Base-by-base conservation (phyloP, 1,140 invertebrate species). In the Bombyx mandarina region DNA sequence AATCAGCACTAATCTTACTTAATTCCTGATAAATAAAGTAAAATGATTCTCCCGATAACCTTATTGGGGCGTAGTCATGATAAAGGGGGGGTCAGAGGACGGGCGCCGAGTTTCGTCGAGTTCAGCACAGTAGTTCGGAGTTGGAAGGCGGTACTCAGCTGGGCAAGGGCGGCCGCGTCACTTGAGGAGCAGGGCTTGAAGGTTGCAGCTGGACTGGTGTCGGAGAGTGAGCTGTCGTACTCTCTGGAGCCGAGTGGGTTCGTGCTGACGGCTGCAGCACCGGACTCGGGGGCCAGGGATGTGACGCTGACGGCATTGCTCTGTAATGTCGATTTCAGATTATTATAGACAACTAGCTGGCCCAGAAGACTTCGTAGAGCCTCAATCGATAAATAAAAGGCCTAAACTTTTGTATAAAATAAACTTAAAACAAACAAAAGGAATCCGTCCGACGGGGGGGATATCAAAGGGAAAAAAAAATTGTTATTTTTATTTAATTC, bases 261-360 rank as follows among this genome's bases (percentile, higher is more conserved):
- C 93, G 88, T 67, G 91, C 91, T 62, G 93, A 90, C 56, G 93
- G 90, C 61, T 93, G 93, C 66, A 94, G 85, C 56, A 93, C 91
- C 65, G 93, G 93, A 77, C 92, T 93, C 55, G 91, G 90, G 63
- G 93, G 92, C 93, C 93, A 94, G 46, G 92, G 92, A 71, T 93
- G 93, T 45, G 89, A 82, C 63, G 87, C 77, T 76, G 88, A 82
- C 67, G 89, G 86, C 65, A 90, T 75, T 69, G 89, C 90, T 79
- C 90, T 90, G 76, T 54, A 77, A 79, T 1, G 26, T 35, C 26
- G 26, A 35, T 35, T 35, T 35, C 26, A 35, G 26, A 35, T 35
- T 5, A 35, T 35, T 1, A 35, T 35, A 35, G 26, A 35, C 26
- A 2, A 35, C 4, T 2, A 35, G 12, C 12, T 18, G 12, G 1